Evolutionary conservation across 2,888 invertebrate genomes (phyloP), one percentile per base, ranked within the genome.

Genomic region (Nemotelus pantherinus): DNA sequence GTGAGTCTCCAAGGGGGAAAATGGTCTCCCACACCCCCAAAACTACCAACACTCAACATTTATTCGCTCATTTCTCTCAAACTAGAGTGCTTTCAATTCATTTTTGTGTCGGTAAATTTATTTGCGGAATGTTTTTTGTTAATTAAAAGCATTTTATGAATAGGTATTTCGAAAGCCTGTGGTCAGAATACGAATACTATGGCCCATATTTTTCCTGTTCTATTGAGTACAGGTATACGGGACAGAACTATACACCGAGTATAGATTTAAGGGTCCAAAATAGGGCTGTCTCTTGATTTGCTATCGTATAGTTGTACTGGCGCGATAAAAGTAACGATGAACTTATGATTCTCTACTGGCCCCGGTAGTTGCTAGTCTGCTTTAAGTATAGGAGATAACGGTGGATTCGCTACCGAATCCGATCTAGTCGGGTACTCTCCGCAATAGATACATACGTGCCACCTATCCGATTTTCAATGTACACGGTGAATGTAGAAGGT

Each of bases 61-160:
- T 25, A 25, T 25, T 44, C 9, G 45, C n/a, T 39, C 48, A 57
- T 10, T 10, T 25, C 57, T 25, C 25, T 10, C 57, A 2, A 43
- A 63, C 9, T 70, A 64, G 45, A 76, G 50, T 68, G 78, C 77
- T 79, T 79, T 78, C 74, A 79, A 79, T 79, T 79, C 79, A 79
- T 78, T 79, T 79, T 77, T 79, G 77, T 77, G 74, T 74, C 75
- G 55, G 77, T 3, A 3, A 79, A 79, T 79, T 79, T 79, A 79
- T 79, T 78, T 79, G 76, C 77, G 78, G 78, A 79, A 77, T 78
- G 77, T 79, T 78, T 79, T 79, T 79, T 79, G 79, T 79, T 79
- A 79, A 79, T 79, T 77, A 79, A 74, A 71, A 63, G 71, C 76
- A 53, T 44, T 77, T 58, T 25, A 25, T 77, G 68, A 77, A 77